Evolutionary conservation across 1,140 invertebrate species (phyloP).

Genomic region (Magallana ariakensis): DNA sequence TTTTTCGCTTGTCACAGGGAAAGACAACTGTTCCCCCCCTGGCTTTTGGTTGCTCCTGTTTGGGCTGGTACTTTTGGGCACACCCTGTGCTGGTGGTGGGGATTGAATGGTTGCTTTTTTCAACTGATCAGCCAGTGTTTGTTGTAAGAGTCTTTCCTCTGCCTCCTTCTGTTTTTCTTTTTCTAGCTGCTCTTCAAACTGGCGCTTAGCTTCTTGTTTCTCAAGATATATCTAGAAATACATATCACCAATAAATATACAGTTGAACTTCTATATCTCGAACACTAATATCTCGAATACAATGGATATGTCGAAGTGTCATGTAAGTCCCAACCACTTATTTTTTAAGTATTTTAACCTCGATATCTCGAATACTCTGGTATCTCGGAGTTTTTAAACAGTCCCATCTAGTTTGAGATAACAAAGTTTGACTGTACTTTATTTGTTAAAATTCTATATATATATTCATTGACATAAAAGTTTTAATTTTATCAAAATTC

Average conservation of each 20-base stretch:
- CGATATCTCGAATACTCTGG: too few species aligned
- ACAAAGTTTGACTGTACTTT: too few species aligned
- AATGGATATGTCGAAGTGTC: too few species aligned
- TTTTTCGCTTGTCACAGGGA: neutral
- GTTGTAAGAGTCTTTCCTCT: neutral
- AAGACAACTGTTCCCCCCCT: neutral
- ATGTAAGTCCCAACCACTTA: too few species aligned
- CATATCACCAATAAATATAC: neutral
- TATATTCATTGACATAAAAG: too few species aligned
- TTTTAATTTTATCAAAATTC: too few species aligned
- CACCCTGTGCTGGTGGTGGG: neutral
- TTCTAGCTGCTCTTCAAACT: conserved; percentile 44
- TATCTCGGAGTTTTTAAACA: too few species aligned
- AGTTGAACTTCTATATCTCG: too few species aligned
- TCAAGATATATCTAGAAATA: conserved; percentile 53
- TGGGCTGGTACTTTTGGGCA: neutral
- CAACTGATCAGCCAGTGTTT: neutral
- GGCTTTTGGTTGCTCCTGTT: neutral
- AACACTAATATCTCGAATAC: too few species aligned
- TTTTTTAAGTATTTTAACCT: too few species aligned
- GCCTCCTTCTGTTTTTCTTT: conserved; percentile 8
- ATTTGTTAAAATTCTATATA: too few species aligned
- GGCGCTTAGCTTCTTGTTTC: conserved; percentile 57
- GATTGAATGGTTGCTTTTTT: neutral
- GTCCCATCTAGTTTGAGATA: too few species aligned